These are phyloP conservation scores for Drosophila nannoptera DNA, from an alignment of 1,140 invertebrate species.

Conservation along the genomic window DNA sequence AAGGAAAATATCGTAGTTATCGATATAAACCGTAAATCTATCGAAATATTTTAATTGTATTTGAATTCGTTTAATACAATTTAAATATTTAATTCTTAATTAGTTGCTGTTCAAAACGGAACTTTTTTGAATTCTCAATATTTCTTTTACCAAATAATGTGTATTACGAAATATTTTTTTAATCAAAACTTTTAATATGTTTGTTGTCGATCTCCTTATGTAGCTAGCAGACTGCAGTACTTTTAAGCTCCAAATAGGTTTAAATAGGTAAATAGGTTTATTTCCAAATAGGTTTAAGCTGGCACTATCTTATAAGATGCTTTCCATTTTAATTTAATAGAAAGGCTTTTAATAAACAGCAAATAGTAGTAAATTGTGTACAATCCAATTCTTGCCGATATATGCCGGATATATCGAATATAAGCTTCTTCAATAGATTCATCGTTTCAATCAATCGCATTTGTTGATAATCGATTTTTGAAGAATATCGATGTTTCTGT, in stretches of 20 bases:
- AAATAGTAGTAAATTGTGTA: no score
- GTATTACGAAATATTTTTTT: no score
- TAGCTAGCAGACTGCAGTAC: neutral
- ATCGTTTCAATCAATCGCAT: neutral
- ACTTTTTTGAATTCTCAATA: no score
- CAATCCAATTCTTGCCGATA: neutral
- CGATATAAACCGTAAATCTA: slow-evolving; percentile 22
- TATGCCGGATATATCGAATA: neutral
- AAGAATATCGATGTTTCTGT: slow-evolving; percentile 2
- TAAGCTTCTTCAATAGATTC: no score
- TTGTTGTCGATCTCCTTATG: neutral
- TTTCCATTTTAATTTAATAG: no score
- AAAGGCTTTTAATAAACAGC: no score
- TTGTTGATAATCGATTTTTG: slow-evolving; percentile 8
- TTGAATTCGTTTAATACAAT: no score
- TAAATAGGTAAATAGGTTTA: no score
- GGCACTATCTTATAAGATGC: neutral
- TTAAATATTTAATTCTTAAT: neutral
- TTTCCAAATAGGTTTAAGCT: neutral
- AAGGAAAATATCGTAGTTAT: slow-evolving; percentile 32
- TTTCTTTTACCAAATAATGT: no score
- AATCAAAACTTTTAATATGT: no score
- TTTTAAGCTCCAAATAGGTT: neutral
- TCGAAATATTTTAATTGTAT: neutral
- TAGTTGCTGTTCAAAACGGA: no score